Base-by-base conservation (phyloP, 2,113 vertebrate species). In the Catagonus wagneri region DNA sequence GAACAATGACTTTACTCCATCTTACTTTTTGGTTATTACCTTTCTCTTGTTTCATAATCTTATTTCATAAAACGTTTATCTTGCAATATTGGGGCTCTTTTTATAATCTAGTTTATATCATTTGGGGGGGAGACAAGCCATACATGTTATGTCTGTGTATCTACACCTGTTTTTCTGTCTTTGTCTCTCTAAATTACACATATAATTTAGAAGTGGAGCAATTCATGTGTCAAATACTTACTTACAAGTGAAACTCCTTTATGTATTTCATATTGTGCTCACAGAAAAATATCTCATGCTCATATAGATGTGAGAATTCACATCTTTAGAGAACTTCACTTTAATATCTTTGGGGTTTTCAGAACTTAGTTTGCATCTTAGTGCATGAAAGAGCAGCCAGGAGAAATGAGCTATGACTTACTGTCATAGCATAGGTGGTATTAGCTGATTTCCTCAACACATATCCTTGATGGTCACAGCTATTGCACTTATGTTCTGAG, bases 231-330 rank as follows among this genome's bases (percentile, higher is more conserved):
- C 83, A 81, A 88, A 50, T 25, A 89, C 39, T 90, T 94, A 66
- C 80, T 94, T 87, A 94, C 3, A 83, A 56, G 50, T 85, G 93
- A 85, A 81, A 78, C 3, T 50, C 14, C 36, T 36, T 76, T 71
- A n/a, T 23, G 10, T 85, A 44, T 65, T 83, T 86, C 81, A 80
- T 52, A 63, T 23, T 23, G 6, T n/a, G 6, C 32, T 79, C 81
- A 84, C 16, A 78, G 66, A 79, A 84, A 96, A 95, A 36, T 84
- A 39, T 13, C 54, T 93, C 79, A 34, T 56, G n/a, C 6, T 92
- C 34, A 39, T 3, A 68, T 25, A 90, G 80, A 93, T 63, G 61
- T 85, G 27, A 97, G 71, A 96, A 89, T 95, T 15, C 44, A 75
- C 12, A 36, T 88, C 72, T 94, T 66, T 86, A 1, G 20, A 93